A percentile compares a stretch with the other conserved stretches of the same genome.
phyloP scores from a whole-genome alignment of 2,797 vertebrate species.

The Sebastes wilsoni region DNA sequence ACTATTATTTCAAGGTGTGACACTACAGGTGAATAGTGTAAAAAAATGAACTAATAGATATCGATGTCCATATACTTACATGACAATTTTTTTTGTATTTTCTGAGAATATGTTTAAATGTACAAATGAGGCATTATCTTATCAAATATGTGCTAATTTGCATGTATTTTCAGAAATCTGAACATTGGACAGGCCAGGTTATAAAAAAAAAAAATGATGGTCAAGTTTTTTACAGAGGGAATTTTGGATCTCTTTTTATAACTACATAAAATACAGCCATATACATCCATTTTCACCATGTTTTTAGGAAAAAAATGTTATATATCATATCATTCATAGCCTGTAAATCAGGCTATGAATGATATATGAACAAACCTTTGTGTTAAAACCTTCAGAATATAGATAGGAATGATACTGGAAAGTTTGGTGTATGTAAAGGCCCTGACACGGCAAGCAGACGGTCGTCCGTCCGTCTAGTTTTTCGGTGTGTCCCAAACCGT shows the following conservation, averaged over 20 bases:
- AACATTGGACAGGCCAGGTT: too few relatives aligned
- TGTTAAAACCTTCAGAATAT: neutral
- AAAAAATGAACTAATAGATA: neutral
- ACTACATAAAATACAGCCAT: fast-evolving
- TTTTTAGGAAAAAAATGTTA: neutral
- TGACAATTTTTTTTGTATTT: neutral
- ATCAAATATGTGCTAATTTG: neutral
- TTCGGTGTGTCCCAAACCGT: too few relatives aligned
- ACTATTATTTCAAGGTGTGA: neutral
- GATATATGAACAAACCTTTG: neutral
- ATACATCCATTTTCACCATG: fast-evolving
- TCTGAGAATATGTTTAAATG: neutral
- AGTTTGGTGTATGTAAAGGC: neutral
- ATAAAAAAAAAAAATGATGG: fast-evolving
- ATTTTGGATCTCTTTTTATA: neutral
- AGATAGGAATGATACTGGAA: neutral
- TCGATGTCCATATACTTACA: neutral
- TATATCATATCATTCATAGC: neutral
- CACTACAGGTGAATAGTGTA: neutral
- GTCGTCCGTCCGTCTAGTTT: too few relatives aligned
- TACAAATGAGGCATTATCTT: neutral
- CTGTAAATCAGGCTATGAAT: neutral
- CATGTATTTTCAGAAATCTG: too few relatives aligned
- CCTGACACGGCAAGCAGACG: too few relatives aligned
- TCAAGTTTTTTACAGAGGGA: neutral